A percentile compares a stretch with the other conserved stretches of the same genome.
These are phyloP conservation scores for Parapristionchus giblindavisi DNA, from an alignment of 2,888 invertebrate genomes.

Conservation along the genomic window DNA sequence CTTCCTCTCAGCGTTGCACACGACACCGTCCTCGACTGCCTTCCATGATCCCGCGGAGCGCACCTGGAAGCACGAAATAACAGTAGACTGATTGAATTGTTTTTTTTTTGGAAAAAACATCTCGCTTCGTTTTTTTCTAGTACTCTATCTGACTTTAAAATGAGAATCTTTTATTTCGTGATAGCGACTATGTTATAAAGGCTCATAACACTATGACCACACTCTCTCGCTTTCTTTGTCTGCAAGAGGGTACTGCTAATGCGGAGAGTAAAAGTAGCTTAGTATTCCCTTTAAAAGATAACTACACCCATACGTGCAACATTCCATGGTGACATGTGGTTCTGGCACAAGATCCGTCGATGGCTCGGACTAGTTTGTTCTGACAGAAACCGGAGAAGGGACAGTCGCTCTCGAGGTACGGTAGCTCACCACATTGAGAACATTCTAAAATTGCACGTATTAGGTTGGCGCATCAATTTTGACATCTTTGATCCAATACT, in stretches of 20 bases:
- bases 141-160: neutral
- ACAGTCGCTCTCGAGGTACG: constrained; percentile 26
- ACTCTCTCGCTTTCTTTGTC: neutral
- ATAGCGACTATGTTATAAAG: too few species aligned
- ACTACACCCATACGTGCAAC: constrained; percentile 24
- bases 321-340: constrained; percentile 19
- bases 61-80: constrained; percentile 2
- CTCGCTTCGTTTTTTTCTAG: neutral
- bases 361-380: constrained; percentile 8
- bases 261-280: too few species aligned
- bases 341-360: constrained; percentile 35
- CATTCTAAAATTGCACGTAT: constrained; percentile 22
- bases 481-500: too few species aligned
- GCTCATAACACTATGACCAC: too few species aligned
- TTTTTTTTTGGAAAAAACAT: neutral
- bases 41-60: neutral
- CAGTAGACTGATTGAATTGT: neutral
- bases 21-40: constrained; percentile 27
- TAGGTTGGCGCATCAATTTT: too few species aligned
- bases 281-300: too few species aligned
- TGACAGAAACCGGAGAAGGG: constrained; percentile 33
- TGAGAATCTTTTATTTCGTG: neutral
- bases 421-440: constrained; percentile 31
- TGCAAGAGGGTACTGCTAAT: neutral
- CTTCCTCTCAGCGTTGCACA: constrained; percentile 33